Conservation (phyloP, 2,113 vertebrate genomes). For the Cryptomyrus ogoouensis region DNA sequence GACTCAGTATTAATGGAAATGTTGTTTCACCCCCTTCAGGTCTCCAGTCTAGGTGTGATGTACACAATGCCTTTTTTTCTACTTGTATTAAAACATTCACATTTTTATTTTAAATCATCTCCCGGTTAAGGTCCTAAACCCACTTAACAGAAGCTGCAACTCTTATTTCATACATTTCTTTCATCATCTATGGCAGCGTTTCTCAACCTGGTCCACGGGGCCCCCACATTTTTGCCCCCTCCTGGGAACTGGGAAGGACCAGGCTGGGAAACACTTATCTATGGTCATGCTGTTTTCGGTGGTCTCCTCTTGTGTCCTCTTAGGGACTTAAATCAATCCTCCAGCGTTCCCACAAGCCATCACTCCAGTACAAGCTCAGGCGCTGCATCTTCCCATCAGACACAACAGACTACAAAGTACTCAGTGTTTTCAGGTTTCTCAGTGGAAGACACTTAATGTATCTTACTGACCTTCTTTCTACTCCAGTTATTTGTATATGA, state of each 20-base stretch:
- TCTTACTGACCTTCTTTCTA: not conserved
- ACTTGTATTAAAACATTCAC: not conserved
- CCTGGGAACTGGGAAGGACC: not conserved
- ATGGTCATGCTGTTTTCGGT: not conserved
- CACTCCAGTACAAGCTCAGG: not conserved
- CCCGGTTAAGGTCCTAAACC: not conserved
- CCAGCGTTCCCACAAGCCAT: not conserved
- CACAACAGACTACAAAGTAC: not conserved
- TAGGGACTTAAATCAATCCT: not conserved
- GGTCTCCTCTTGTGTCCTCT: not conserved
- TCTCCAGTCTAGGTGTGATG: not conserved
- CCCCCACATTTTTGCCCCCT: not conserved
- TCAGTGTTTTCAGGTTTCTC: not conserved
- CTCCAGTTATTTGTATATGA: not conserved
- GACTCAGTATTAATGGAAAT: not conserved
- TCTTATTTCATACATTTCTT: not conserved
- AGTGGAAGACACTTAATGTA: not conserved
- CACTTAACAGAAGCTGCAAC: not conserved
- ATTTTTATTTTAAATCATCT: not conserved
- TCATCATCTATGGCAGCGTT: not conserved
- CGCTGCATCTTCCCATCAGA: not conserved
- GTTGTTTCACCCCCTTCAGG: not conserved
- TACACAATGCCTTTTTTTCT: not conserved
- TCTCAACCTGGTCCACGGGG: not conserved
- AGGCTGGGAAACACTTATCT: not conserved